Percentiles rank a stretch among this genome's conserved stretches.
These are phyloP conservation scores for Fistularia tabacaria DNA, from an alignment of 2,797 vertebrate genomes.

Conservation along the genomic window DNA sequence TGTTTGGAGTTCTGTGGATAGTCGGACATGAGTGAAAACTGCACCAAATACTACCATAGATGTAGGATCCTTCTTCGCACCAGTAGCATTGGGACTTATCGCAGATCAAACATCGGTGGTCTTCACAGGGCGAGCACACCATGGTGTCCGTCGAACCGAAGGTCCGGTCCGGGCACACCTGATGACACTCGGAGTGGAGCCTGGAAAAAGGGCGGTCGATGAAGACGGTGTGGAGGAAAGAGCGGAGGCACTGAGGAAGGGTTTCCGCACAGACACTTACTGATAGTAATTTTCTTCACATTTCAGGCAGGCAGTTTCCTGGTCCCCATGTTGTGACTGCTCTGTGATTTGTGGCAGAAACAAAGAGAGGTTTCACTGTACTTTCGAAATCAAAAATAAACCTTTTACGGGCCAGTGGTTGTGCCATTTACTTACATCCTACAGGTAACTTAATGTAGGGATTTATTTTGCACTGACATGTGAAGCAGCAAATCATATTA, in stretches of 20 bases:
- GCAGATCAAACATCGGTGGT: slow-evolving; percentile 76
- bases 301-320: slow-evolving; percentile 67
- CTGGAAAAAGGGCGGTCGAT: slow-evolving; percentile 54
- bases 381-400: too few species aligned
- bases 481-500: too few species aligned
- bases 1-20: not conserved
- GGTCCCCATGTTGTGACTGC: slow-evolving; percentile 56
- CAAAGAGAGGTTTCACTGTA: not conserved
- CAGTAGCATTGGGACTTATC: slow-evolving; percentile 77
- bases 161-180: slow-evolving; percentile 82
- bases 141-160: slow-evolving; percentile 58
- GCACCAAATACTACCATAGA: slow-evolving; percentile 69
- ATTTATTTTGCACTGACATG: too few species aligned
- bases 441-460: too few species aligned
- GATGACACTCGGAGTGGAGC: slow-evolving; percentile 76
- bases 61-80: slow-evolving; percentile 80
- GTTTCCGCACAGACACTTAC: slow-evolving; percentile 65
- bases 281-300: slow-evolving; percentile 81
- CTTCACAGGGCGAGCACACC: slow-evolving; percentile 73
- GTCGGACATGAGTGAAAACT: not conserved
- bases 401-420: too few species aligned
- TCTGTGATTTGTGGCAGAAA: slow-evolving; percentile 69
- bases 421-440: too few species aligned
- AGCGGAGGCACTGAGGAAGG: not conserved
- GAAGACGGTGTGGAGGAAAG: not conserved